Conservation (phyloP, 2,888 invertebrate genomes). For the Drosophila merina region DNA sequence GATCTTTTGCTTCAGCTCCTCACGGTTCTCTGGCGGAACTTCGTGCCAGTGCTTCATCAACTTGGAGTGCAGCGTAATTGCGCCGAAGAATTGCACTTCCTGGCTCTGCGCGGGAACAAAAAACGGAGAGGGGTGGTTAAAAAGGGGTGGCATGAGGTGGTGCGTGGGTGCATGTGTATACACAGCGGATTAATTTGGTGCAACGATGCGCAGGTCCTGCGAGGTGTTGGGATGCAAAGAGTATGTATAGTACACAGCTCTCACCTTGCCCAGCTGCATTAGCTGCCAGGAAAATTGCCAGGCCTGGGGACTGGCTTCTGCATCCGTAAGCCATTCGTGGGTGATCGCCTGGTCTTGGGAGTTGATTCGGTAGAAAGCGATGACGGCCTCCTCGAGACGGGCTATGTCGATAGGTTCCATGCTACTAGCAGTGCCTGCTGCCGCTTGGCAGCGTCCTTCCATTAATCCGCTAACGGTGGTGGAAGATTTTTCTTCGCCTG, state of each 20-base stretch:
- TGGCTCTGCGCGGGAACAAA: conserved; percentile 87
- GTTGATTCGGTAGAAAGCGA: conserved; percentile 82
- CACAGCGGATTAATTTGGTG: conserved; percentile 43
- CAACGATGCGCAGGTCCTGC: conserved; percentile 50
- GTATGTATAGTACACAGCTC: conserved; percentile 6
- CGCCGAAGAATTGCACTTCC: conserved; percentile 97
- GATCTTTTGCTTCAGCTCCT: conserved; percentile 90
- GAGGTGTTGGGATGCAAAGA: not conserved
- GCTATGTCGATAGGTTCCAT: conserved; percentile 81
- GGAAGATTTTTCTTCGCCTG: conserved; percentile 9
- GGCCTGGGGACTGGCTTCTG: conserved; percentile 93
- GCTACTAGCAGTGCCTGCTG: conserved; percentile 9
- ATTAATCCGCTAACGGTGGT: conserved; percentile 13
- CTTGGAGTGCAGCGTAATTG: conserved; percentile 94
- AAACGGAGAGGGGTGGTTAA: conserved; percentile 1
- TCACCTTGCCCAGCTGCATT: conserved; percentile 91
- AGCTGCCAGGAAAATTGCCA: conserved; percentile 97
- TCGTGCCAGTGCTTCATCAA: conserved; percentile 94
- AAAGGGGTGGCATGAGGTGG: not conserved
- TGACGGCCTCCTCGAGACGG: conserved; percentile 83
- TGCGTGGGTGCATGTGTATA: conserved; percentile 35
- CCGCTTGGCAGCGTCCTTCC: conserved; percentile 24
- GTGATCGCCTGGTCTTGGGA: conserved; percentile 89
- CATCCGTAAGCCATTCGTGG: conserved; percentile 93
- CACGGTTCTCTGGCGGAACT: conserved; percentile 91